Conservation (phyloP, 35 echinoderm and acorn worm species). For the Apostichopus parvimensis region DNA sequence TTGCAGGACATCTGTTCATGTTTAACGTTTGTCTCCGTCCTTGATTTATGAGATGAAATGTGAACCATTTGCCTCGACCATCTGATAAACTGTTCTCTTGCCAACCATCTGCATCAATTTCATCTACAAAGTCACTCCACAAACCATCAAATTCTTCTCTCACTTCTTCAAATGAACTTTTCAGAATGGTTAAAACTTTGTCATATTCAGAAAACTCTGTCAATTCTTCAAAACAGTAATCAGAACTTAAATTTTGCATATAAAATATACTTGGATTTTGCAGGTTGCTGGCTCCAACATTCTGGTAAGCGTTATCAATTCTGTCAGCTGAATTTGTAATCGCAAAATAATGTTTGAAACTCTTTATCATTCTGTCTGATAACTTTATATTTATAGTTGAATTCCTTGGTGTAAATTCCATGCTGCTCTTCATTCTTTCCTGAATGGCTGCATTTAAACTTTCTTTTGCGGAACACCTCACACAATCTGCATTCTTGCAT, state of each 20-base stretch:
- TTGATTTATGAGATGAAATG: conserved; percentile 51
- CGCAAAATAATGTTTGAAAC: conserved; percentile 13
- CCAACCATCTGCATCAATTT: background rate
- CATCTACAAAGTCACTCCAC: conserved; percentile 47
- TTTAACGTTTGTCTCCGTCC: background rate
- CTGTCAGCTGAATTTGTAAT: background rate
- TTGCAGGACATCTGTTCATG: conserved; percentile 6
- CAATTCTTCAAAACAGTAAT: conserved; percentile 1
- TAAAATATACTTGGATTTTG: conserved; percentile 61
- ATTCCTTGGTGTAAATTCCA: background rate
- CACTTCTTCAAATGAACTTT: background rate
- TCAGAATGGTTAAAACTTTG: background rate
- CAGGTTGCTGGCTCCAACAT: background rate
- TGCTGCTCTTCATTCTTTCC: background rate
- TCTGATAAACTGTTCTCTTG: conserved; percentile 11
- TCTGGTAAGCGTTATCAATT: background rate
- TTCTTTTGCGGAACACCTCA: conserved; percentile 17
- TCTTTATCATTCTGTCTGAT: conserved; percentile 13
- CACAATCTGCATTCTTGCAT: conserved; percentile 29
- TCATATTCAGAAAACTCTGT: background rate
- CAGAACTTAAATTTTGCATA: conserved; percentile 7
- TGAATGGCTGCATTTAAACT: background rate
- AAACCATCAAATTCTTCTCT: conserved; percentile 41
- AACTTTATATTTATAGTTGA: background rate
- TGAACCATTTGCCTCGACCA: conserved; percentile 37